Percentiles rank a stretch among this genome's conserved stretches.
phyloP scores from a whole-genome alignment of 2,888 invertebrate genomes.

The Eilema caniola region DNA sequence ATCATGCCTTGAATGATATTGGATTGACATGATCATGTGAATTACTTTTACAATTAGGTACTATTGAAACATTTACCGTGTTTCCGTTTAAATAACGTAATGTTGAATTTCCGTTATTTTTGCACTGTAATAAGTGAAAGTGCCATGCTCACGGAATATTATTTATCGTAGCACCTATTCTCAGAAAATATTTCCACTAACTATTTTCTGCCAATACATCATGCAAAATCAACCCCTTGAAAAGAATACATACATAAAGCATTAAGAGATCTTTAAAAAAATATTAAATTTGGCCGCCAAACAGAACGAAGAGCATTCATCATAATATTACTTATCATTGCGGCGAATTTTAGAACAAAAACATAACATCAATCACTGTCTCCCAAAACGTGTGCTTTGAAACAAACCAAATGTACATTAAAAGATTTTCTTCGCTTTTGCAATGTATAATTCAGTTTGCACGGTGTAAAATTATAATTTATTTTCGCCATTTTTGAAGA shows the following conservation, averaged over 20 bases:
- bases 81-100: no score
- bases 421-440: slow-evolving; percentile 51
- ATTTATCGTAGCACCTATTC: no score
- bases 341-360: slow-evolving; percentile 65
- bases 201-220: neutral
- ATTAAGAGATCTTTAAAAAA: slow-evolving; percentile 17
- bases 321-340: slow-evolving; percentile 72
- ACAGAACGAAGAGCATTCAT: slow-evolving; percentile 59
- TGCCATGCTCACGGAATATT: no score
- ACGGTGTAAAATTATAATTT: neutral
- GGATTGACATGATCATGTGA: no score
- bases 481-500: neutral
- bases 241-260: slow-evolving; percentile 5
- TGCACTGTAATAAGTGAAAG: no score
- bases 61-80: neutral
- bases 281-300: slow-evolving; percentile 23
- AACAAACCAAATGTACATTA: slow-evolving; percentile 47
- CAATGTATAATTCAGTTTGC: slow-evolving; percentile 23
- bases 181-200: no score
- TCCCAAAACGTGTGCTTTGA: slow-evolving; percentile 52
- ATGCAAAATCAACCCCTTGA: neutral
- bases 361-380: slow-evolving; percentile 69
- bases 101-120: neutral
- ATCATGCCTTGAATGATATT: no score
- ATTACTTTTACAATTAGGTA: neutral